Evolutionary conservation across 1,140 invertebrate genomes (phyloP).

Genomic region (Rhagoletis pomonella): DNA sequence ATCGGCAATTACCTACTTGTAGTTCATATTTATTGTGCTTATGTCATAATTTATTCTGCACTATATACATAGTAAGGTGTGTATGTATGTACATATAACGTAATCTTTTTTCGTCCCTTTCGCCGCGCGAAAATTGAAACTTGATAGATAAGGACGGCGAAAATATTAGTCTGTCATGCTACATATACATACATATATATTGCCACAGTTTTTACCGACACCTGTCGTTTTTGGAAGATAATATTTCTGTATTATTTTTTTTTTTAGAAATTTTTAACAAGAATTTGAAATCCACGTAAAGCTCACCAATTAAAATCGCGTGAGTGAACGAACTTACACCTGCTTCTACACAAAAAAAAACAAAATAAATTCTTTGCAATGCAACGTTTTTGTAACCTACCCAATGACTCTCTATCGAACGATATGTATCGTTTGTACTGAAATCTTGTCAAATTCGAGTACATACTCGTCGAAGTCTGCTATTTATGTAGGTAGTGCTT

Average conservation of each 20-base stretch:
- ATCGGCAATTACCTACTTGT: background rate
- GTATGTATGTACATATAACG: too few relatives aligned
- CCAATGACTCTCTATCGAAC: slow-evolving; percentile 70
- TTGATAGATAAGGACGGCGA: background rate
- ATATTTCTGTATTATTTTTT: background rate
- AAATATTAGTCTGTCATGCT: background rate
- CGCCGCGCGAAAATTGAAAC: background rate
- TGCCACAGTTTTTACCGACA: background rate
- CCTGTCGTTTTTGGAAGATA: background rate
- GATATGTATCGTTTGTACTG: slow-evolving; percentile 71
- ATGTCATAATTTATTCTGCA: slow-evolving; percentile 8
- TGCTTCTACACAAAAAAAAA: background rate
- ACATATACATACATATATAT: background rate
- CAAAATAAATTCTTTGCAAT: background rate
- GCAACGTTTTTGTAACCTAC: slow-evolving; percentile 60
- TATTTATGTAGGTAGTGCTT: background rate
- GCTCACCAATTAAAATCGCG: background rate
- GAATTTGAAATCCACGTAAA: background rate
- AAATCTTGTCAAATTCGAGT: slow-evolving; percentile 68
- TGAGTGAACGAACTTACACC: background rate
- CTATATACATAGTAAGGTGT: too few relatives aligned
- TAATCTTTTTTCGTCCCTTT: background rate
- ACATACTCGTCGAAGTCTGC: slow-evolving; percentile 50
- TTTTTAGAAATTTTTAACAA: background rate
- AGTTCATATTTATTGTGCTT: background rate